Conservation (phyloP, 2,888 invertebrate genomes). For the Carcina quercana region DNA sequence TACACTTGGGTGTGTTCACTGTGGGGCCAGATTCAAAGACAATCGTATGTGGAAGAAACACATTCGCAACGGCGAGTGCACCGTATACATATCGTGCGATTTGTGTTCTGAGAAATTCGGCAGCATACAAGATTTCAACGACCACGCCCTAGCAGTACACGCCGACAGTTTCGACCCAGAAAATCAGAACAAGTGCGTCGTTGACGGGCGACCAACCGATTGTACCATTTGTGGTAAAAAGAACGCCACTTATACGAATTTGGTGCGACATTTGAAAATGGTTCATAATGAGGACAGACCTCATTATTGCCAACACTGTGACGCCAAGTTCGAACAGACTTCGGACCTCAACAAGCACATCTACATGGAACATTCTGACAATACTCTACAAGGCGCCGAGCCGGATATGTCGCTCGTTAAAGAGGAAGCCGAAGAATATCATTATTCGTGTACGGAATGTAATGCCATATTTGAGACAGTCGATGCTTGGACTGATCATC, state of each 20-base stretch:
- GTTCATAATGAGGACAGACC: conserved; percentile 64
- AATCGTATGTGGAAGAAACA: conserved; percentile 61
- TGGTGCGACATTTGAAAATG: conserved; percentile 73
- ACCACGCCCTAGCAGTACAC: conserved; percentile 61
- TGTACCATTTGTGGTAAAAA: conserved; percentile 74
- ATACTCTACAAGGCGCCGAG: conserved; percentile 36
- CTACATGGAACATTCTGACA: conserved; percentile 72
- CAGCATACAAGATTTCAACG: conserved; percentile 63
- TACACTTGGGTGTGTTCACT: conserved; percentile 58
- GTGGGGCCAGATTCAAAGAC: conserved; percentile 60
- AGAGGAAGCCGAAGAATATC: conserved; percentile 67
- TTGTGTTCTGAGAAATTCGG: conserved; percentile 60
- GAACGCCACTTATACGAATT: conserved; percentile 70
- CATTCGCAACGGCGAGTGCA: conserved; percentile 71
- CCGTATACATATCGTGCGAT: conserved; percentile 72
- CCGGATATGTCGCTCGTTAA: conserved; percentile 64
- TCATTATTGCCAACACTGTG: conserved; percentile 76
- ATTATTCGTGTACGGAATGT: conserved; percentile 77
- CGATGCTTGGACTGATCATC: conserved; percentile 74
- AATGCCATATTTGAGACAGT: conserved; percentile 73
- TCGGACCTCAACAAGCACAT: conserved; percentile 75
- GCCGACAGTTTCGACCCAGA: conserved; percentile 57
- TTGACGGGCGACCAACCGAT: conserved; percentile 63
- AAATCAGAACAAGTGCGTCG: conserved; percentile 53
- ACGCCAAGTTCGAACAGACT: conserved; percentile 70